Conservation (phyloP, 2,888 invertebrate species). For the Andrena bicolor region DNA sequence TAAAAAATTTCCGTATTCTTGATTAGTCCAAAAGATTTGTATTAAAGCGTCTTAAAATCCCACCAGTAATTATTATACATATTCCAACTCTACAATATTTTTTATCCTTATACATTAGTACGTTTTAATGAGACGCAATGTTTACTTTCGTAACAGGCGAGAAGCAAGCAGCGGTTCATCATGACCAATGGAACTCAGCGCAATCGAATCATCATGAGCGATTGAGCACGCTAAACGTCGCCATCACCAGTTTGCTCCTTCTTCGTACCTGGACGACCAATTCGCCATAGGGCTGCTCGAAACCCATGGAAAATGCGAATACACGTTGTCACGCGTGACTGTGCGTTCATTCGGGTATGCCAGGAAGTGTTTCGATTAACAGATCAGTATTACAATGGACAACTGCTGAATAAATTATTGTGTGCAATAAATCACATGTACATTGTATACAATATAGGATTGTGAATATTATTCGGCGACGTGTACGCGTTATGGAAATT, state of each 20-base stretch:
- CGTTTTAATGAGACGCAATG: neutral
- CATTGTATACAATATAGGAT: constrained; percentile 14
- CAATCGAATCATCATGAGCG: constrained; percentile 42
- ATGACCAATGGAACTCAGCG: constrained; percentile 88
- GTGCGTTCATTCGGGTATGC: neutral
- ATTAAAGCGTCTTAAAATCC: too few species aligned
- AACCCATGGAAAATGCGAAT: neutral
- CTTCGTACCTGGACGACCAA: constrained; percentile 22
- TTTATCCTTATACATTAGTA: neutral
- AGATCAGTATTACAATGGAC: constrained; percentile 49
- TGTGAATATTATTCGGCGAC: constrained; percentile 14
- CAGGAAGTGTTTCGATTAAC: constrained; percentile 28
- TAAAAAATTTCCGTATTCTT: too few species aligned
- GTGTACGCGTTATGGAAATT: neutral
- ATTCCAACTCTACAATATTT: too few species aligned
- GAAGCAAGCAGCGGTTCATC: constrained; percentile 88
- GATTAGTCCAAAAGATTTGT: too few species aligned
- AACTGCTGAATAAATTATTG: constrained; percentile 38
- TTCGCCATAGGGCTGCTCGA: constrained; percentile 21
- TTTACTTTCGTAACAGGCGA: constrained; percentile 85
- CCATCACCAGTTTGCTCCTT: constrained; percentile 40
- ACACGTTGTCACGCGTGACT: neutral
- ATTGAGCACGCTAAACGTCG: constrained; percentile 34
- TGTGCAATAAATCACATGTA: constrained; percentile 16
- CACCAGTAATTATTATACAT: too few species aligned